Evolutionary conservation across 2,113 vertebrate species (phyloP), one percentile per base, ranked within the genome.

Genomic region (Melanerpes formicivorus): DNA sequence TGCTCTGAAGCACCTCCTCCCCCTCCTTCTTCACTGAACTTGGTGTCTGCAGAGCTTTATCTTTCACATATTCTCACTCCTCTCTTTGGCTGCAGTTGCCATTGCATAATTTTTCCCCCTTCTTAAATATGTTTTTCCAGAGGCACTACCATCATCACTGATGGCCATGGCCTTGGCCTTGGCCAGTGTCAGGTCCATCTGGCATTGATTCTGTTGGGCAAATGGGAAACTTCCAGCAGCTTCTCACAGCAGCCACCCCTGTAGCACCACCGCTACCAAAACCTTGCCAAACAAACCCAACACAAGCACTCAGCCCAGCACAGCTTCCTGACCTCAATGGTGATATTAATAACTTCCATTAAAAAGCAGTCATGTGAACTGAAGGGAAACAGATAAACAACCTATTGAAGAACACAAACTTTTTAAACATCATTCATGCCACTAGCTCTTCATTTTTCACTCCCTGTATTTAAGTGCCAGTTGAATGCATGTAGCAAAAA

Each of bases 401-500:
- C 30, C 34, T 76, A 6, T 8, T 65, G 64, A 84, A 84, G 22
- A 82, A 25, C 6, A 11, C 34, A 72, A 87, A 72, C 42, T 82
- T 94, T 64, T 16, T 5, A 66, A 93, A 93, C 93, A 75, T 72
- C 29, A 54, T 80, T 92, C 23, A 44, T 9, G 17, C 10, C 54
- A 62, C 71, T 84, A 90, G 42, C 82, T 90, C 69, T 85, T 90
- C 48, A 52, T 65, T 88, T 93, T 85, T 90, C 16, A 69, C n/a
- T 80, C 29, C 26, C 30, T 92, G 56, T 80, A 37, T 64, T 85
- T 83, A 86, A 83, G 81, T 32, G 34, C 67, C 73, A 84, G 37
- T 44, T 95, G 69, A 95, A 90, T 76, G 91, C 65, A 50, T 54
- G 76, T 67, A 91, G 62, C 65, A 90, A 80, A 92, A 85, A 85